Evolutionary conservation across 2,797 vertebrate genomes (phyloP).

Genomic region (Smutsia gigantea): DNA sequence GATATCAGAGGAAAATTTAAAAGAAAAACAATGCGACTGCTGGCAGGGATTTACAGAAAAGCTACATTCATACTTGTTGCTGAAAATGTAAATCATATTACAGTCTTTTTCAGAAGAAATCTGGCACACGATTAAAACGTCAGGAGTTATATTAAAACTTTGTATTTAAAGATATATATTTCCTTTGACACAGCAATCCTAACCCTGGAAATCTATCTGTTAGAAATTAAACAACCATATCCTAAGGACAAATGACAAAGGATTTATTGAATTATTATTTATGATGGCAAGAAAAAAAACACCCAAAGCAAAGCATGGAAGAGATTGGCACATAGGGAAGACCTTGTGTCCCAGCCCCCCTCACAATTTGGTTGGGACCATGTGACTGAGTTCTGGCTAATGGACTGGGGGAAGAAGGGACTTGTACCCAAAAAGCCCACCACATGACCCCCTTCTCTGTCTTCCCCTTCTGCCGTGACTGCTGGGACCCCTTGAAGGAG

Average conservation of each 20-base stretch:
- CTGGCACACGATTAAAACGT: not conserved
- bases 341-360: not conserved
- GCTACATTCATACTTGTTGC: not conserved
- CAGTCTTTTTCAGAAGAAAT: not conserved
- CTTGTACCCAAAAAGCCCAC: not conserved
- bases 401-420: not conserved
- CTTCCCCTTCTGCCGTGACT: not conserved
- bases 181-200: not conserved
- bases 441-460: no score
- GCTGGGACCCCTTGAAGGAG: fast-evolving
- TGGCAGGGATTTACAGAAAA: not conserved
- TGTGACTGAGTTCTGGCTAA: not conserved
- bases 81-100: not conserved
- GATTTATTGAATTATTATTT: not conserved
- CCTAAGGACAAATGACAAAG: not conserved
- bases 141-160: not conserved
- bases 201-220: not conserved
- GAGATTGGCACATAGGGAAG: not conserved
- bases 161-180: not conserved
- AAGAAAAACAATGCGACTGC: conserved; percentile 19
- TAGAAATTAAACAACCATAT: not conserved
- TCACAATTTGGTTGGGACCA: not conserved
- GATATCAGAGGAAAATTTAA: not conserved
- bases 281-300: not conserved
- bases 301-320: not conserved